These are phyloP conservation scores for Malacoraja senta DNA, from an alignment of 2,797 vertebrate genomes.

Conservation along the genomic window DNA sequence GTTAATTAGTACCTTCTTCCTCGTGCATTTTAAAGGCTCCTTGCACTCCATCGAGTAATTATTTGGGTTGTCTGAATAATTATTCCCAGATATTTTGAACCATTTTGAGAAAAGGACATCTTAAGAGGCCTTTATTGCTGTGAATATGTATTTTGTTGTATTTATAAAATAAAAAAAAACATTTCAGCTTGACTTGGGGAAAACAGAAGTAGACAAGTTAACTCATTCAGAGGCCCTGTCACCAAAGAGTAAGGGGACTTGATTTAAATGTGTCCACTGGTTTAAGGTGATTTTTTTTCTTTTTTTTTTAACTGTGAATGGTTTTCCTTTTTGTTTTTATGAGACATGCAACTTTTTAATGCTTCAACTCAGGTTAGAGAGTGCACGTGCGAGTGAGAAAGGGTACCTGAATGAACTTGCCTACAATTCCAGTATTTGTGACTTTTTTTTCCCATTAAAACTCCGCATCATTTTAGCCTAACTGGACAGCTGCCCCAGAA, in stretches of 20 bases:
- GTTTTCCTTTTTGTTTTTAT: slow-evolving; percentile 36
- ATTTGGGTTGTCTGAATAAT: slow-evolving; percentile 28
- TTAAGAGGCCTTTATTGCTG: slow-evolving; percentile 38
- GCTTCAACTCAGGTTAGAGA: slow-evolving; percentile 38
- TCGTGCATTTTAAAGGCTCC: slow-evolving; percentile 37
- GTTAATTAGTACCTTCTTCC: slow-evolving; percentile 37
- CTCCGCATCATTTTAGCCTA: slow-evolving; percentile 10
- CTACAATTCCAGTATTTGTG: slow-evolving; percentile 39
- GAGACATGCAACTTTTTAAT: slow-evolving; percentile 39
- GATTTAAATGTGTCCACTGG: slow-evolving; percentile 37
- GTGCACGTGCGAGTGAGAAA: slow-evolving; percentile 18
- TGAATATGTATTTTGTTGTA: slow-evolving; percentile 39
- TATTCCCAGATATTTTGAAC: slow-evolving; percentile 22
- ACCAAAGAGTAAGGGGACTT: slow-evolving; percentile 37
- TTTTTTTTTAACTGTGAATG: slow-evolving; percentile 38
- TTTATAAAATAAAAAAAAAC: slow-evolving; percentile 37
- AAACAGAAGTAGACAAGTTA: slow-evolving; percentile 34
- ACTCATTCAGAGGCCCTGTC: slow-evolving; percentile 28
- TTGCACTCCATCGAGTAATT: slow-evolving; percentile 36
- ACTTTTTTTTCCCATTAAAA: slow-evolving; percentile 29
- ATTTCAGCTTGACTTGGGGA: slow-evolving; percentile 37
- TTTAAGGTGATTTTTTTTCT: slow-evolving; percentile 34
- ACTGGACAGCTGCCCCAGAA: slow-evolving; percentile 35
- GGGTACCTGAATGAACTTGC: slow-evolving; percentile 36
- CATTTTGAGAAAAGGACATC: slow-evolving; percentile 33